Evolutionary conservation across 2,797 vertebrate genomes (phyloP).

Genomic region (Uromys caudimaculatus): DNA sequence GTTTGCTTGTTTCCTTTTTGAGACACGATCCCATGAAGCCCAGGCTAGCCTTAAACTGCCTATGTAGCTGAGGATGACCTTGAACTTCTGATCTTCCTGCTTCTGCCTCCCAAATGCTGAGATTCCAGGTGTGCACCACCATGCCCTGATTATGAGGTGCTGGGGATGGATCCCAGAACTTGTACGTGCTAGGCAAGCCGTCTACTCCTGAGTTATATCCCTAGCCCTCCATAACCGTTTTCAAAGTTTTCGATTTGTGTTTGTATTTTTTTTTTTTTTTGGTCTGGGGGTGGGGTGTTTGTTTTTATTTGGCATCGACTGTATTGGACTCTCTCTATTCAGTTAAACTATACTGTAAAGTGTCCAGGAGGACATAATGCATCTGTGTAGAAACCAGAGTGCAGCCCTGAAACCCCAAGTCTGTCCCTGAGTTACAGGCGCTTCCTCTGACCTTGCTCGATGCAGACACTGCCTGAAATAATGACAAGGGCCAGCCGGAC

Average conservation of each 20-base stretch:
- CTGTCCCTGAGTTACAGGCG: not conserved
- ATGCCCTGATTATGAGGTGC: not conserved
- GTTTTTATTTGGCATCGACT: not conserved
- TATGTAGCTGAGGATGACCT: not conserved
- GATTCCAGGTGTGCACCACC: not conserved
- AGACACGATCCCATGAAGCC: not conserved
- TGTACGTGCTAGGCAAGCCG: not conserved
- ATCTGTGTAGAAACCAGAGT: not conserved
- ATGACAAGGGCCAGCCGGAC: constrained; percentile 12
- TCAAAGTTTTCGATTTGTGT: not conserved
- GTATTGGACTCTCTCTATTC: not conserved
- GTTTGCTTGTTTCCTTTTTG: not conserved
- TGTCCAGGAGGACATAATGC: not conserved
- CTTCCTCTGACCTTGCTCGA: not conserved
- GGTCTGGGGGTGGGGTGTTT: not conserved
- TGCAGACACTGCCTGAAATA: not conserved
- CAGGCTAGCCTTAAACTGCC: not conserved
- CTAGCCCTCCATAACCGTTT: not conserved
- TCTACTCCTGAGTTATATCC: not conserved
- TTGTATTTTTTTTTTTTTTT: not conserved
- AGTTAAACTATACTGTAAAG: not conserved
- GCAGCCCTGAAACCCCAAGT: not conserved
- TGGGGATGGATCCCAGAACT: not conserved
- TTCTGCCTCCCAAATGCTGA: not conserved
- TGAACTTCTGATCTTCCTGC: not conserved